These are phyloP conservation scores for Mesoclemmys tuberculata DNA, from an alignment of 2,113 vertebrate species.

Conservation along the genomic window DNA sequence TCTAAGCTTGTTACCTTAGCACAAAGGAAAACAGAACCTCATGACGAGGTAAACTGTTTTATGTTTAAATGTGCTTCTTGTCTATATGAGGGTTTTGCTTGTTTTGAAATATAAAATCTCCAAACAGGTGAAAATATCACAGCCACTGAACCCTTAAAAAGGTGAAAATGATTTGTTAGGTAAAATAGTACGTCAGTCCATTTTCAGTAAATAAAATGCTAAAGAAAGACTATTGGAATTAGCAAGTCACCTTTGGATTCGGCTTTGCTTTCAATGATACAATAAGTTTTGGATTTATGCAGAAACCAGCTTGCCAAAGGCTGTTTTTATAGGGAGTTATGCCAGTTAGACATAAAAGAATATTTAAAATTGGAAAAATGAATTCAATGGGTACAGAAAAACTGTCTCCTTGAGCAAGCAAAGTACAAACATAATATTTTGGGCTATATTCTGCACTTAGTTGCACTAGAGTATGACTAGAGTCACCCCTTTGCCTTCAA, in stretches of 20 bases:
- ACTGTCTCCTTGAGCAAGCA: conserved; percentile 62
- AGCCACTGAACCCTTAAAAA: conserved; percentile 18
- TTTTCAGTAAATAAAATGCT: not conserved
- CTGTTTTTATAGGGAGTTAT: conserved; percentile 52
- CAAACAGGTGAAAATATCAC: not conserved
- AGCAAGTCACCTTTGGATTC: conserved; percentile 52
- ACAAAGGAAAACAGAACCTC: not conserved
- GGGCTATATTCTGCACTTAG: conserved; percentile 55
- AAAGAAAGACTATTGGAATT: conserved; percentile 35
- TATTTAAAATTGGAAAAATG: conserved; percentile 64
- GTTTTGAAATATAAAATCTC: not conserved
- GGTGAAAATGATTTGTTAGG: conserved; percentile 55
- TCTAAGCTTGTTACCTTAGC: rapidly evolving
- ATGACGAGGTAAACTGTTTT: not conserved
- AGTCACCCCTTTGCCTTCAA: conserved; percentile 49
- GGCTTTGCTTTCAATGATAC: conserved; percentile 61
- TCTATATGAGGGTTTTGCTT: not conserved
- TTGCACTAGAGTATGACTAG: conserved; percentile 46
- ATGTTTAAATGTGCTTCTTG: conserved; percentile 25
- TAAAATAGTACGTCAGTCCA: not conserved
- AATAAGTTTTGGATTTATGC: conserved; percentile 45
- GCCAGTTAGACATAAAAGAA: conserved; percentile 63
- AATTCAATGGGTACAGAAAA: conserved; percentile 44
- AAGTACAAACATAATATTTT: conserved; percentile 51
- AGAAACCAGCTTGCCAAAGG: conserved; percentile 56